A percentile compares a stretch with the other conserved stretches of the same genome.
These are phyloP conservation scores for Ormyrus thymus DNA, from an alignment of 2,888 invertebrate species.

Conservation along the genomic window DNA sequence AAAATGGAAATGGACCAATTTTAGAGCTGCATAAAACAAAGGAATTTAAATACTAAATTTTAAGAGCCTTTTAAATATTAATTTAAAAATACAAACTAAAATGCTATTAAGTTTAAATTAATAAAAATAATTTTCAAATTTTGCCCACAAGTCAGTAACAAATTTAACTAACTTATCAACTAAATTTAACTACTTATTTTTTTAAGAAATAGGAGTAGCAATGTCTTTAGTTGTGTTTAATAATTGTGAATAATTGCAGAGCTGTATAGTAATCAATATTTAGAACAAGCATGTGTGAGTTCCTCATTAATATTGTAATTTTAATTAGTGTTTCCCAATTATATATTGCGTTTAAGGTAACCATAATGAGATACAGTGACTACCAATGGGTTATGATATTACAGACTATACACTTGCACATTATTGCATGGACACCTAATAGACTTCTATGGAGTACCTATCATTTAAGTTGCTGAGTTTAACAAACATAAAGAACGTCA, in stretches of 20 bases:
- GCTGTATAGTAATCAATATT: too few relatives aligned
- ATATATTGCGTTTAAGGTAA: conserved; percentile 5
- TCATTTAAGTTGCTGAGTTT: background rate
- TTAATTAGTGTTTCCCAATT: conserved; percentile 2
- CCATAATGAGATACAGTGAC: conserved; percentile 21
- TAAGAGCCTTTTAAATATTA: background rate
- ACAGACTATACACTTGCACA: background rate
- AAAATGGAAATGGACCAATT: conserved; percentile 41
- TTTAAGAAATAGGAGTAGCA: too few relatives aligned
- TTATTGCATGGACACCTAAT: conserved; percentile 11
- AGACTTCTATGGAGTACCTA: background rate
- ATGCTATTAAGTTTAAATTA: background rate
- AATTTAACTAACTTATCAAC: background rate
- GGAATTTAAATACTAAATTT: conserved; percentile 30
- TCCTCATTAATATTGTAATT: background rate
- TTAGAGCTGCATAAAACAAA: conserved; percentile 27
- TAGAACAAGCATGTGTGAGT: too few relatives aligned
- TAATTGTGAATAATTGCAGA: too few relatives aligned
- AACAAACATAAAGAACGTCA: background rate
- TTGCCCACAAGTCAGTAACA: background rate
- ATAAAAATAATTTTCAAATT: background rate
- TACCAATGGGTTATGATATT: conserved; percentile 14
- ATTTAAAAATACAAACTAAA: background rate
- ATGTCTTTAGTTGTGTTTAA: too few relatives aligned
- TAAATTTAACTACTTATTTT: too few relatives aligned